Conservation (phyloP, 2,888 invertebrate species). For the Poecilobothrus nobilitatus region DNA sequence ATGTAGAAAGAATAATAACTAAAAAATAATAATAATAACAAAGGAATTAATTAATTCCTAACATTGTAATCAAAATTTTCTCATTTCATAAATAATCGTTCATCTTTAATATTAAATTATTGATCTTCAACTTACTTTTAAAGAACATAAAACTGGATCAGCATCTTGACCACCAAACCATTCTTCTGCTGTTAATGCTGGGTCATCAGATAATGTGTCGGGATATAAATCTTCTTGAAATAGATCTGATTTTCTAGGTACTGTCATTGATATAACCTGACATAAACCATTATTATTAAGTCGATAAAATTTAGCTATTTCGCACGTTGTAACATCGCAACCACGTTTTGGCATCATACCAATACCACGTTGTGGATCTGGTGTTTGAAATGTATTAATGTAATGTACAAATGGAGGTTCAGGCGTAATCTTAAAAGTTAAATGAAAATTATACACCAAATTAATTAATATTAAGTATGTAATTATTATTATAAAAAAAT, state of each 20-base stretch:
- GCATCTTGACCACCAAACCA: slow-evolving; percentile 85
- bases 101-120: not conserved
- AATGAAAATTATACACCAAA: slow-evolving; percentile 11
- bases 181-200: slow-evolving; percentile 83
- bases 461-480: not conserved
- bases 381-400: slow-evolving; percentile 94
- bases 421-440: slow-evolving; percentile 61
- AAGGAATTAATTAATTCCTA: too few species aligned
- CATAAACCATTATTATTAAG: slow-evolving; percentile 89
- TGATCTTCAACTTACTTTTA: slow-evolving; percentile 60
- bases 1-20: too few species aligned
- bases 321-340: slow-evolving; percentile 87
- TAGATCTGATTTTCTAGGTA: slow-evolving; percentile 91
- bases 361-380: slow-evolving; percentile 95
- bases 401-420: slow-evolving; percentile 93
- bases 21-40: too few species aligned
- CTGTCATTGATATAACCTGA: slow-evolving; percentile 91
- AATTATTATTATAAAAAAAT: not conserved
- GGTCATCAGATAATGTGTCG: slow-evolving; percentile 84
- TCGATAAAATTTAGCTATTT: slow-evolving; percentile 91
- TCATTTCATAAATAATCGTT: not conserved
- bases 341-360: slow-evolving; percentile 98
- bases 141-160: slow-evolving; percentile 83
- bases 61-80: too few species aligned
- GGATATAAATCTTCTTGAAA: slow-evolving; percentile 98